A percentile compares a stretch with the other conserved stretches of the same genome.
These are phyloP conservation scores for Labrus mixtus DNA, from an alignment of 2,113 vertebrate genomes.

Conservation along the genomic window DNA sequence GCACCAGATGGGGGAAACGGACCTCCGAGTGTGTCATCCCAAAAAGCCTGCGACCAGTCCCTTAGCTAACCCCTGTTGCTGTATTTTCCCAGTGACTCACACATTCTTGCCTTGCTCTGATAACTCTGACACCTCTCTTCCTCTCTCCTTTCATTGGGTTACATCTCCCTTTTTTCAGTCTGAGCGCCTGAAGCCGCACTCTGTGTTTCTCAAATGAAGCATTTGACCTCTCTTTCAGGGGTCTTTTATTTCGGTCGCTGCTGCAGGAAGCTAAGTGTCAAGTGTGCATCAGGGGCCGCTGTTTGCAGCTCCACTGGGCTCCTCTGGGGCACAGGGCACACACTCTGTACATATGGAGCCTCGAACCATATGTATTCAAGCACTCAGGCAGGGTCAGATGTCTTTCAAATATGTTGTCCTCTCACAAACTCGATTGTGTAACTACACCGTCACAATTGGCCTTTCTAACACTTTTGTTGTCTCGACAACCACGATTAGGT, in stretches of 20 bases:
- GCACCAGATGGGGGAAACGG: conserved; percentile 25
- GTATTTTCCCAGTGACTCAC: conserved; percentile 32
- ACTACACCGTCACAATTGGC: neutral
- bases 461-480: neutral
- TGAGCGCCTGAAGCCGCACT: conserved; percentile 42
- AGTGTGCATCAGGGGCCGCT: conserved; percentile 31
- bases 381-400: conserved; percentile 11
- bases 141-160: neutral
- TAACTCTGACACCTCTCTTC: conserved; percentile 42
- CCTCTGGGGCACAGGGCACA: conserved; percentile 27
- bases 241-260: conserved; percentile 61
- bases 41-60: conserved; percentile 31
- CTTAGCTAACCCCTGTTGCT: conserved; percentile 2
- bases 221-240: conserved; percentile 68
- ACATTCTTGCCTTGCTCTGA: conserved; percentile 55
- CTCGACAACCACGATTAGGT: no score
- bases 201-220: conserved; percentile 74
- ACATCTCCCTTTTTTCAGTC: conserved; percentile 14
- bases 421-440: neutral
- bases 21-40: conserved; percentile 18
- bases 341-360: conserved; percentile 12
- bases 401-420: neutral
- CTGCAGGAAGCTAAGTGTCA: conserved; percentile 50
- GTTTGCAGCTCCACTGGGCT: conserved; percentile 14
- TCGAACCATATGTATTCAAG: neutral